Conservation (phyloP, 2,113 vertebrate species). For the Mobula birostris region DNA sequence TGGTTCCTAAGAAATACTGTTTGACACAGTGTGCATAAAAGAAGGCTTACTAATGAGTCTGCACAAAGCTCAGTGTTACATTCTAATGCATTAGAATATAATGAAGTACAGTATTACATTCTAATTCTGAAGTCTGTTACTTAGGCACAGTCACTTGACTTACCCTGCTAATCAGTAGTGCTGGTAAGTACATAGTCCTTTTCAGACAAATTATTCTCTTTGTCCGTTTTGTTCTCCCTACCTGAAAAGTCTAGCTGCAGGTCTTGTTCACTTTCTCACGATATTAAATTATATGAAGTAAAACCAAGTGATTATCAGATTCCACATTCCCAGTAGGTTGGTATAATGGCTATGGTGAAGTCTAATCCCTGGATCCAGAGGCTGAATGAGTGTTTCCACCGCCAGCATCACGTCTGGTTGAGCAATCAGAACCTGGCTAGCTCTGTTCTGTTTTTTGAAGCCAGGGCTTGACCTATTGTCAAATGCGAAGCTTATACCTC, state of each 20-base stretch:
- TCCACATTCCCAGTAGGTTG: constrained; percentile 48
- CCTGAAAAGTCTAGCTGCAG: constrained; percentile 52
- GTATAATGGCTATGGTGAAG: constrained; percentile 38
- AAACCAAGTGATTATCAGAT: constrained; percentile 58
- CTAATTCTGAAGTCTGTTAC: constrained; percentile 33
- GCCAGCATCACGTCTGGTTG: constrained; percentile 5
- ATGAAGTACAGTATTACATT: constrained; percentile 39
- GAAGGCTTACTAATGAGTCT: constrained; percentile 16
- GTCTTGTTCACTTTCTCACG: constrained; percentile 63
- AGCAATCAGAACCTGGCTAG: constrained; percentile 10
- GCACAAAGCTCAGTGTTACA: constrained; percentile 39
- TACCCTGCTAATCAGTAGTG: background rate
- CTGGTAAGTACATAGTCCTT: constrained; percentile 37
- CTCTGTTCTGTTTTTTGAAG: background rate
- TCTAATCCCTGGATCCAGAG: constrained; percentile 41
- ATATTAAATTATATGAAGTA: constrained; percentile 54
- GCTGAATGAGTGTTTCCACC: constrained; percentile 39
- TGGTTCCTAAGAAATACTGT: background rate
- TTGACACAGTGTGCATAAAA: background rate
- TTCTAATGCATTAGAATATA: background rate
- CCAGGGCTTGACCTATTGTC: constrained; percentile 28
- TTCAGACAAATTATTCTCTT: constrained; percentile 55
- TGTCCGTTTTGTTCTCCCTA: constrained; percentile 54
- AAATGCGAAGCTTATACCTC: constrained; percentile 12
- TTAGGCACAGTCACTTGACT: constrained; percentile 26